These are phyloP conservation scores for Lacerta agilis DNA, from an alignment of 2,797 vertebrate species.

Conservation along the genomic window DNA sequence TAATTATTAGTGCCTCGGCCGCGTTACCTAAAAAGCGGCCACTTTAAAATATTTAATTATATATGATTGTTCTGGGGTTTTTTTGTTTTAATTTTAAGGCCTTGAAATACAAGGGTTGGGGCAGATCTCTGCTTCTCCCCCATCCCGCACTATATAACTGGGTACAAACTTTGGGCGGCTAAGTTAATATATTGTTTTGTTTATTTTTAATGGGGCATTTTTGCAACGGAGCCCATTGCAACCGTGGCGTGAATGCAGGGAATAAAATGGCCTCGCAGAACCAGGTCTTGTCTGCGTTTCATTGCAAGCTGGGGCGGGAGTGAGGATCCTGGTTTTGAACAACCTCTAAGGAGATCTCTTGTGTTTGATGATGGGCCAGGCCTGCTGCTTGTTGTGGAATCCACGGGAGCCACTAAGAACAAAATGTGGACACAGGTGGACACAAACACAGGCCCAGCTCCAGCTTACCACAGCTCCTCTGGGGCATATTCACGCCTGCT, in stretches of 20 bases:
- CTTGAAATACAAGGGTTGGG: background rate
- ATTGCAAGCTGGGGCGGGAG: background rate
- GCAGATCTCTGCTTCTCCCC: too few species aligned
- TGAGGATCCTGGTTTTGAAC: too few species aligned
- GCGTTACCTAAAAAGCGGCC: background rate
- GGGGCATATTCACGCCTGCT: too few species aligned
- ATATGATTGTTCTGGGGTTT: background rate
- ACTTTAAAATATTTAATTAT: slow-evolving; percentile 27
- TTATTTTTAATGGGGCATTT: background rate
- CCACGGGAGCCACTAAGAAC: too few species aligned
- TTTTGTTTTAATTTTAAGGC: background rate
- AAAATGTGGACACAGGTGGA: too few species aligned
- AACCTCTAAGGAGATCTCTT: too few species aligned
- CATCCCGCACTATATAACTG: background rate
- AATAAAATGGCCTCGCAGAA: slow-evolving; percentile 6
- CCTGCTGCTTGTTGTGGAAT: too few species aligned
- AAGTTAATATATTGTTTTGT: slow-evolving; percentile 4
- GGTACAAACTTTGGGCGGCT: background rate
- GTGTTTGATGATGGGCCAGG: too few species aligned
- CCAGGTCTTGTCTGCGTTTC: background rate
- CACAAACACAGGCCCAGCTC: too few species aligned
- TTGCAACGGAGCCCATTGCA: background rate
- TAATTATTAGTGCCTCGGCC: background rate
- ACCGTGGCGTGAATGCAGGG: background rate
- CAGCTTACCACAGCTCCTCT: too few species aligned